Evolutionary conservation across 2,888 invertebrate genomes (phyloP), one percentile per base, ranked within the genome.

Genomic region (Eumacrocentrus americanus): DNA sequence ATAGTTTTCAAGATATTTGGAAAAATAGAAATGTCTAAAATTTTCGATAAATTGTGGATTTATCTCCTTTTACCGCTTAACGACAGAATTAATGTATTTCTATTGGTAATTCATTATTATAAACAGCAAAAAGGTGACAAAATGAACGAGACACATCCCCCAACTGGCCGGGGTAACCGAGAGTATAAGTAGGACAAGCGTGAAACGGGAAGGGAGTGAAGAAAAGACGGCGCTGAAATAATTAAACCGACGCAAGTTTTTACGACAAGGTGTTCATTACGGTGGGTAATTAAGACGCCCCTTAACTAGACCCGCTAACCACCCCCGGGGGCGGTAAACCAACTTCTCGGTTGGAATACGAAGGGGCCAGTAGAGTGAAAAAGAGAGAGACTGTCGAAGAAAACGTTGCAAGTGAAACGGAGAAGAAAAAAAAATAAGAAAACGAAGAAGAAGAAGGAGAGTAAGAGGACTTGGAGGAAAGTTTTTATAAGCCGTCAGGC

Each of bases 231-330:
- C 69, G 71, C 70, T 66, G 75, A 77, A 80, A 80, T 80, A 80
- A 80, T 80, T 80, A 80, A 80, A 80, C 75, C 72, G 73, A 75
- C 73, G 74, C 78, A 77, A 80, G 77, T 80, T 80, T 80, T 80
- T 80, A 80, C 80, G 80, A 80, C 80, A 80, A 80, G 80, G 80
- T 80, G 80, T 80, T 80, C 80, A 80, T 80, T 80, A 80, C 79
- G 76, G 74, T 75, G 80, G 79, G 79, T 80, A 80, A 80, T 80
- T 80, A 80, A 80, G 80, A 80, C 78, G 79, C 78, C 78, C 79
- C 77, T 79, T 78, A 80, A 79, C 79, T 77, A 77, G 77, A 79
- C 72, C 78, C 78, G 77, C 77, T 76, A 78, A 78, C 78, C 75
- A 76, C 73, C 76, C 76, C 70, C 71, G 74, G 75, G 75, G 78